A percentile compares a stretch with the other conserved stretches of the same genome.
Evolutionary conservation across 2,797 vertebrate species (phyloP).

Genomic region (Scyliorhinus canicula): DNA sequence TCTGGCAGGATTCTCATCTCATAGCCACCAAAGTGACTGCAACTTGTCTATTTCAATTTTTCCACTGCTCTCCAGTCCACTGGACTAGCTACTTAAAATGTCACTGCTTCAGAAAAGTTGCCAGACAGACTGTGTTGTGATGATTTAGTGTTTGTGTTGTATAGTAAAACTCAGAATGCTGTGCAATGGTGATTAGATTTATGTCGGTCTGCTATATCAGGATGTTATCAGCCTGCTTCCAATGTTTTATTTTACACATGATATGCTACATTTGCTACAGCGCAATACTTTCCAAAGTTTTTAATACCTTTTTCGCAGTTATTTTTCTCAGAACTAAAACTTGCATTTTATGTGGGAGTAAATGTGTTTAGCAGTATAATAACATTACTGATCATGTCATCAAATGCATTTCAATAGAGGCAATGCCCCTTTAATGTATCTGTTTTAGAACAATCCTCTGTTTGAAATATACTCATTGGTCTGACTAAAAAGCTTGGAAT

Average conservation of each 20-base stretch:
- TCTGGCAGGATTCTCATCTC: not conserved
- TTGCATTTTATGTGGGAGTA: not conserved
- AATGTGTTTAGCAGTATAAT: not conserved
- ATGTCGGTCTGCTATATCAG: not conserved
- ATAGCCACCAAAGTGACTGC: not conserved
- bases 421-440: not conserved
- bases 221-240: not conserved
- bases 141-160: not conserved
- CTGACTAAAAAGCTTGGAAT: not conserved
- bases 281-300: not conserved
- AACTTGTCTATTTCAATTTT: not conserved
- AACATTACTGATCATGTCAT: not conserved
- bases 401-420: not conserved
- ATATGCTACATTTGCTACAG: not conserved
- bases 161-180: not conserved
- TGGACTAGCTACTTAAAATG: not conserved
- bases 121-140: not conserved
- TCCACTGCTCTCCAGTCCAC: not conserved
- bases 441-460: not conserved
- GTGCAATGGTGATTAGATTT: not conserved
- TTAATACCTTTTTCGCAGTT: not conserved
- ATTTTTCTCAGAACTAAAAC: not conserved
- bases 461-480: not conserved
- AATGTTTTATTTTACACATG: not conserved
- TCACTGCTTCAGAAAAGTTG: not conserved